These are phyloP conservation scores for Macrobrachium nipponense DNA, from an alignment of 1,140 invertebrate genomes.

Conservation along the genomic window DNA sequence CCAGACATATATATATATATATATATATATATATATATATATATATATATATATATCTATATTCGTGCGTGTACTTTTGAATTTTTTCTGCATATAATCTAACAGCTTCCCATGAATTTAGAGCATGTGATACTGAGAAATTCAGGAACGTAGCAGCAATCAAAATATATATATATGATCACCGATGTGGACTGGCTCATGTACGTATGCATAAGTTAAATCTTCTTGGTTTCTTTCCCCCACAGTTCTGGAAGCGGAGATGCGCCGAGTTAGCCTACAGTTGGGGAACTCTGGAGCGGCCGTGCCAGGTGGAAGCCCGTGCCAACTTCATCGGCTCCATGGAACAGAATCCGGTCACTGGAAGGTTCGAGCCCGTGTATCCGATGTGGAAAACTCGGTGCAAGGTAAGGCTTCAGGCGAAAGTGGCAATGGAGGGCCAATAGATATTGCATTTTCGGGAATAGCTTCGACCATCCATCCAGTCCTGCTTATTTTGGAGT, in stretches of 20 bases:
- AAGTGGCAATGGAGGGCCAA: too few species aligned
- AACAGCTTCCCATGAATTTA: too few species aligned
- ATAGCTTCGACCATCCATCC: not conserved
- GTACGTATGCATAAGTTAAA: not conserved
- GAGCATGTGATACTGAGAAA: too few species aligned
- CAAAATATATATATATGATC: too few species aligned
- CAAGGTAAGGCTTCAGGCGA: slow-evolving; percentile 68
- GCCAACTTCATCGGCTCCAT: slow-evolving; percentile 75
- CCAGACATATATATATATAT: slow-evolving; percentile 26
- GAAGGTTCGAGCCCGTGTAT: slow-evolving; percentile 73
- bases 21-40: slow-evolving; percentile 26
- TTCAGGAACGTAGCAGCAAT: too few species aligned
- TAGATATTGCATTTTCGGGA: not conserved
- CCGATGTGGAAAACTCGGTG: slow-evolving; percentile 76
- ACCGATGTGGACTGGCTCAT: too few species aligned
- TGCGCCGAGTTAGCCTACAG: slow-evolving; percentile 81
- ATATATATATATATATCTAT: slow-evolving; percentile 18
- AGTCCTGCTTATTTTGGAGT: too few species aligned
- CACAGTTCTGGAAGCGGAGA: slow-evolving; percentile 81
- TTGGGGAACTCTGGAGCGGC: slow-evolving; percentile 84
- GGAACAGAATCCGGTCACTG: slow-evolving; percentile 75
- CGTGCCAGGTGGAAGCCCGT: slow-evolving; percentile 79
- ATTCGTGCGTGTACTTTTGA: slow-evolving; percentile 51
- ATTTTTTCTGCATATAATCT: not conserved
- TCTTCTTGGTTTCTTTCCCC: not conserved